A percentile compares a stretch with the other conserved stretches of the same genome.
Evolutionary conservation across 2,888 invertebrate species (phyloP).

Genomic region (Blastobasis lacticolella): DNA sequence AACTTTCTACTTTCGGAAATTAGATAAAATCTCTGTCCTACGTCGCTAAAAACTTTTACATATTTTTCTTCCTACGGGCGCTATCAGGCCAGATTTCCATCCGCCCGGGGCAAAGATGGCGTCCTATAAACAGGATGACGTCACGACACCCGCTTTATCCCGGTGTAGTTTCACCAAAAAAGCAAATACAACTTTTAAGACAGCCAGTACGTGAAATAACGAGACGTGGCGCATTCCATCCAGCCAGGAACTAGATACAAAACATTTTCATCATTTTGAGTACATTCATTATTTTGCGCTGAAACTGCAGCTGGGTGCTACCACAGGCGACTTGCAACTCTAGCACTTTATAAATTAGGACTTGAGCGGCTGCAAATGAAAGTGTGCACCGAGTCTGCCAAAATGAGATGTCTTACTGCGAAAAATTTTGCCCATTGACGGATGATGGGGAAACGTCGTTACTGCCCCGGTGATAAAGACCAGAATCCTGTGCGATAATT

Average conservation of each 20-base stretch:
- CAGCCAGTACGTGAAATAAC: slow-evolving; percentile 20
- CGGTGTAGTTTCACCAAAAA: slow-evolving; percentile 21
- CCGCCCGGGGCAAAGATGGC: too few relatives aligned
- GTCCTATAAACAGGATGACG: too few relatives aligned
- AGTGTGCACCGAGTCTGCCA: not conserved
- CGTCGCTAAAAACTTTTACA: not conserved
- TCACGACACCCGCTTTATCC: not conserved
- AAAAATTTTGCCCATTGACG: slow-evolving; percentile 2
- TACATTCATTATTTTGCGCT: slow-evolving; percentile 25
- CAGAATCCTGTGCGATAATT: slow-evolving; percentile 20
- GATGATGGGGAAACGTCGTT: slow-evolving; percentile 2
- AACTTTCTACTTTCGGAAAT: not conserved
- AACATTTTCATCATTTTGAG: slow-evolving; percentile 34
- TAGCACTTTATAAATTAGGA: not conserved
- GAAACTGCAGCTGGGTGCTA: not conserved
- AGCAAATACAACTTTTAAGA: slow-evolving; percentile 14
- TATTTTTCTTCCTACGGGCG: not conserved
- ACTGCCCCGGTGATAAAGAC: slow-evolving; percentile 14
- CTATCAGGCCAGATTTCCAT: too few relatives aligned
- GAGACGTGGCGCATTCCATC: slow-evolving; percentile 26
- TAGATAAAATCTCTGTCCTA: too few relatives aligned
- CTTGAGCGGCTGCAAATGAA: not conserved
- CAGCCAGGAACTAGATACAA: slow-evolving; percentile 27
- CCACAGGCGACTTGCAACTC: slow-evolving; percentile 6
- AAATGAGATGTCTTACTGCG: slow-evolving; percentile 5